A percentile compares a stretch with the other conserved stretches of the same genome.
Conservation (phyloP, 2,888 invertebrate species). For the Drosophila imparisetae region DNA sequence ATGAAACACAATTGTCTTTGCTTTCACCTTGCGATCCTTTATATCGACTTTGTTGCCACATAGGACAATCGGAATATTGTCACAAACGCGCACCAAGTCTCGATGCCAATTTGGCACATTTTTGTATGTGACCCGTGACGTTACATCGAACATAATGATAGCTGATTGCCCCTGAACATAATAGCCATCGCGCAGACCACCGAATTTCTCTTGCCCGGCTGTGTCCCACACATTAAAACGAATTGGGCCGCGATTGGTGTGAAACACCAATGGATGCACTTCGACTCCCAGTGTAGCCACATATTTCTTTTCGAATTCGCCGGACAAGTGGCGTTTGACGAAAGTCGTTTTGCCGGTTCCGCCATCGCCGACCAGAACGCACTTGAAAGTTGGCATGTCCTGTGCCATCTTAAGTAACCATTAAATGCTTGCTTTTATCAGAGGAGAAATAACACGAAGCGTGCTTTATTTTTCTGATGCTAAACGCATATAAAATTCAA, state of each 20-base stretch:
- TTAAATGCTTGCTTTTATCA: background rate
- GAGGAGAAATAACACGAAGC: background rate
- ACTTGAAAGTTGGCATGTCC: constrained; percentile 97
- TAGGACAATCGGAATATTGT: constrained; percentile 99
- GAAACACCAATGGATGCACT: constrained; percentile 98
- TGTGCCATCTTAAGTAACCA: constrained; percentile 86
- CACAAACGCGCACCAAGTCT: constrained; percentile 99
- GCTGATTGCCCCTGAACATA: constrained; percentile 99
- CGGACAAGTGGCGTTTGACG: constrained; percentile 99
- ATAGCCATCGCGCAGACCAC: constrained; percentile 99
- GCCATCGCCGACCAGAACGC: constrained; percentile 99
- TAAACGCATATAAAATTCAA: background rate
- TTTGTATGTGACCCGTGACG: constrained; percentile 99
- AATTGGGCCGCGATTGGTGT: constrained; percentile 98
- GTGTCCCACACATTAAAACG: constrained; percentile 99
- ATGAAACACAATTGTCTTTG: constrained; percentile 99
- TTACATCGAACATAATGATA: constrained; percentile 99
- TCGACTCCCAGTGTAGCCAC: constrained; percentile 99
- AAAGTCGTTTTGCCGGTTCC: constrained; percentile 99
- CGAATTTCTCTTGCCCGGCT: constrained; percentile 99
- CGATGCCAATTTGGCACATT: constrained; percentile 99
- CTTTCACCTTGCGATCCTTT: constrained; percentile 99
- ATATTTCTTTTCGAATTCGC: constrained; percentile 99
- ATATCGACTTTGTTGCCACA: constrained; percentile 99
- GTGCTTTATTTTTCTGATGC: background rate